Evolutionary conservation across 2,888 invertebrate species (phyloP).

Genomic region (Drosophila melanosoma): DNA sequence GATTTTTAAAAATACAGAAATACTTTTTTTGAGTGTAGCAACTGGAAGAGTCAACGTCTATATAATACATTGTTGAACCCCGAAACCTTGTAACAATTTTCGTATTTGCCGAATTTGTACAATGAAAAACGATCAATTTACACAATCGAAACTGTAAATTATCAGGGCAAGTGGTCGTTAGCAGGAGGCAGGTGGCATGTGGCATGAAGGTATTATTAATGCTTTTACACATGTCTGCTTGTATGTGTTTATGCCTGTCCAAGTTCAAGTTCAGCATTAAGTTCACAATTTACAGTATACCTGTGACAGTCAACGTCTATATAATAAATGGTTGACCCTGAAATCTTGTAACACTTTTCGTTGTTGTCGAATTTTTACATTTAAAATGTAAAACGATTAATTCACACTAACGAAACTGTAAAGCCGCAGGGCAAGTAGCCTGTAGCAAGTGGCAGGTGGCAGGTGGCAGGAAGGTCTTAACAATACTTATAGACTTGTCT

Average conservation of each 20-base stretch:
- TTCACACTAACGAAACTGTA: slow-evolving; percentile 14
- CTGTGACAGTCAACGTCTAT: slow-evolving; percentile 6
- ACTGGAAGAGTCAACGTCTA: slow-evolving; percentile 5
- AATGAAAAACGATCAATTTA: slow-evolving; percentile 25
- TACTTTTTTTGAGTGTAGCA: background rate
- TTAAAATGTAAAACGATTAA: slow-evolving; percentile 28
- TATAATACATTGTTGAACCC: slow-evolving; percentile 16
- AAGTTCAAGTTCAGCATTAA: slow-evolving; percentile 64
- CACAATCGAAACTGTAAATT: slow-evolving; percentile 13
- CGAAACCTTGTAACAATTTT: slow-evolving; percentile 62
- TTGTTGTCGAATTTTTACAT: slow-evolving; percentile 27
- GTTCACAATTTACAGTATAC: slow-evolving; percentile 23
- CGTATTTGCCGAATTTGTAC: slow-evolving; percentile 26
- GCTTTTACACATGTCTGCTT: slow-evolving; percentile 17
- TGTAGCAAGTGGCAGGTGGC: background rate
- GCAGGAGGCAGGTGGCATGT: slow-evolving; percentile 9
- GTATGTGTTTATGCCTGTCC: slow-evolving; percentile 25
- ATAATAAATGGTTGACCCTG: slow-evolving; percentile 9
- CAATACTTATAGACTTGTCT: slow-evolving; percentile 30
- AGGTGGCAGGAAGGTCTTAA: slow-evolving; percentile 30
- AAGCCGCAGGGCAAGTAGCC: slow-evolving; percentile 3
- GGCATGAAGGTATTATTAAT: slow-evolving; percentile 36
- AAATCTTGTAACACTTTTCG: slow-evolving; percentile 61
- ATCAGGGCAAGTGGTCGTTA: slow-evolving; percentile 13
- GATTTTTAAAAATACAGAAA: background rate